Evolutionary conservation across 2,888 invertebrate species (phyloP), one percentile per base, ranked within the genome.

Genomic region (Polydrusus pterygomalis): DNA sequence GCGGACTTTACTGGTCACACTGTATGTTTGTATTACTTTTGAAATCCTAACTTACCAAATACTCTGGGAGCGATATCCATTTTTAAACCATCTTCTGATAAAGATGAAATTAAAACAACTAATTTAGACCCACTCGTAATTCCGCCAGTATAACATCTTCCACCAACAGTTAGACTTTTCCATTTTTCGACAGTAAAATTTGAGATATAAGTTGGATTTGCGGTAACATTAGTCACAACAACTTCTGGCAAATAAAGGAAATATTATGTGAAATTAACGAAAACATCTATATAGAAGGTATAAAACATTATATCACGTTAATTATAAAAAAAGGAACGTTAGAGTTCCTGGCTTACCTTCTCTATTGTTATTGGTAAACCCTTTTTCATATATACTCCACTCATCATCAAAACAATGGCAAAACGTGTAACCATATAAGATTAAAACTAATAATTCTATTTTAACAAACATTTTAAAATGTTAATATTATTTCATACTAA

Each of bases 321-420:
- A n/a, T n/a, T n/a, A n/a, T n/a, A n/a, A n/a, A n/a, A n/a, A n/a
- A 25, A 25, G 1, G 25, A 5, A 25, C 25, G 1, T 5, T 25
- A 25, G 25, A 3, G 2, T 17, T 47, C 8, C n/a, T 5, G 47
- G 9, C 17, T 84, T 83, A 89, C 89, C 89, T 85, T 89, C 88
- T 75, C 88, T 85, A 82, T 87, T 88, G 60, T 84, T 85, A 72
- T 83, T 80, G 7, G 83, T 86, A 2, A 83, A 83, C 47, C 81
- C 83, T 74, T 85, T 85, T 80, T 86, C 85, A 76, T 87, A 87
- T 5, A 85, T 83, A 77, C 87, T 81, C 87, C 87, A 86, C 74
- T 73, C 74, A 18, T 79, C 75, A 18, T 79, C 68, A 18, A 70
- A 70, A 67, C 77, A 77, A 60, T 18, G 10, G 60, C 58, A 43